Percentiles rank a stretch among this genome's conserved stretches.
Evolutionary conservation across 2,888 invertebrate genomes (phyloP).

Genomic region (Drosophila trichaetosa): DNA sequence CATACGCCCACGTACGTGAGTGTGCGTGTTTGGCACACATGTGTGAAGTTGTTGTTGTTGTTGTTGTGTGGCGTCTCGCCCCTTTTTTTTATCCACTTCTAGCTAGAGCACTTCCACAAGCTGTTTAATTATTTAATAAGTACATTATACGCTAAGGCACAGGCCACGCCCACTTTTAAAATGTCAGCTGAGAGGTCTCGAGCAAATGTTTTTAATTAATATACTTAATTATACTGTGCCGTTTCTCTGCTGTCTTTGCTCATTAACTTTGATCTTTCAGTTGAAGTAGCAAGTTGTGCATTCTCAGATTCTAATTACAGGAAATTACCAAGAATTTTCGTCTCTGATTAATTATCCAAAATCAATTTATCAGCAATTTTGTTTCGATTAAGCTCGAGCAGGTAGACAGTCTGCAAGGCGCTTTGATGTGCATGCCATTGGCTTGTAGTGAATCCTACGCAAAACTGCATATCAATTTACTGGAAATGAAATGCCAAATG

Average conservation of each 20-base stretch:
- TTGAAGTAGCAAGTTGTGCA: neutral
- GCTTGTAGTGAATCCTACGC: neutral
- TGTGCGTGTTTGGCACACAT: constrained; percentile 29
- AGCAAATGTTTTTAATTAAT: constrained; percentile 61
- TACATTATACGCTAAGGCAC: constrained; percentile 63
- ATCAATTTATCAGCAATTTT: neutral
- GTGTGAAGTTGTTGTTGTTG: constrained; percentile 24
- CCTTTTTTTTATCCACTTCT: neutral
- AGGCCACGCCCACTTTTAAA: constrained; percentile 13
- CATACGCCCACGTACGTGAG: constrained; percentile 6
- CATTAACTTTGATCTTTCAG: constrained; percentile 27
- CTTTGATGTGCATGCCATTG: neutral
- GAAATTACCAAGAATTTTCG: neutral
- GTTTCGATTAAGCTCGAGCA: neutral
- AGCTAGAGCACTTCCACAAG: constrained; percentile 47
- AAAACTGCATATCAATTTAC: neutral
- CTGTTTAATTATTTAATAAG: constrained; percentile 75
- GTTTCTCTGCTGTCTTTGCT: constrained; percentile 5
- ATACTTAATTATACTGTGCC: constrained; percentile 63
- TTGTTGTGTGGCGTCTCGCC: constrained; percentile 4
- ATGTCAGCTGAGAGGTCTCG: neutral
- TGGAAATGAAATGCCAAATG: neutral
- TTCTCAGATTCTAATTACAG: neutral
- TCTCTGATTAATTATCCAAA: neutral
- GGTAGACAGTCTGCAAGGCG: neutral